Conservation (phyloP, 2,797 vertebrate species). For the Melanogrammus aeglefinus region DNA sequence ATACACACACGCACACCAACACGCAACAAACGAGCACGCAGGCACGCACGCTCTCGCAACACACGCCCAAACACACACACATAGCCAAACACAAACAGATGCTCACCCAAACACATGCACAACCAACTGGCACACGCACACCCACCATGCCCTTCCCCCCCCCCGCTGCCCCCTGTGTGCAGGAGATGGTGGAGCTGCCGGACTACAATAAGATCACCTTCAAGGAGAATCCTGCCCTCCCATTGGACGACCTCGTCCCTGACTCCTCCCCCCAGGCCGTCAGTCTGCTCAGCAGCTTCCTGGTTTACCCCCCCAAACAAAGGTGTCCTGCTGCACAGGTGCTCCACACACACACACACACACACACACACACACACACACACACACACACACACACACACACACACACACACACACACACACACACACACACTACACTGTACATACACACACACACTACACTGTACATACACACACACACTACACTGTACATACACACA, state of each 20-base stretch:
- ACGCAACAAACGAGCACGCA: neutral
- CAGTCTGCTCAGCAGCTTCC: conserved; percentile 79
- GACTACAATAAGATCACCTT: conserved; percentile 94
- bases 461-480: neutral
- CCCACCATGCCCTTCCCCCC: neutral
- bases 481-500: neutral
- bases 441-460: neutral
- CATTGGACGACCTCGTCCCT: conserved; percentile 82
- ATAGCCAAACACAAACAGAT: neutral
- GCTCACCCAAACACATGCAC: neutral
- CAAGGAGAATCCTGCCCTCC: conserved; percentile 83
- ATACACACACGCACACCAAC: too few relatives aligned
- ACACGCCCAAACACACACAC: neutral
- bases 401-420: conserved; percentile 6
- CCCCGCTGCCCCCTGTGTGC: neutral
- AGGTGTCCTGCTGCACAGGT: conserved; percentile 82
- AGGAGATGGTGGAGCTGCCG: conserved; percentile 85
- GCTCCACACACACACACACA: neutral
- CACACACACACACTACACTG: neutral
- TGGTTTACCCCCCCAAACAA: conserved; percentile 81
- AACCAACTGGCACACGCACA: conserved; percentile 1
- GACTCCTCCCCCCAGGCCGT: conserved; percentile 81
- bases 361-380: neutral
- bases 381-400: neutral
- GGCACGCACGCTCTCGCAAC: neutral